These are phyloP conservation scores for Caretta caretta DNA, from an alignment of 2,113 vertebrate species.

Conservation along the genomic window DNA sequence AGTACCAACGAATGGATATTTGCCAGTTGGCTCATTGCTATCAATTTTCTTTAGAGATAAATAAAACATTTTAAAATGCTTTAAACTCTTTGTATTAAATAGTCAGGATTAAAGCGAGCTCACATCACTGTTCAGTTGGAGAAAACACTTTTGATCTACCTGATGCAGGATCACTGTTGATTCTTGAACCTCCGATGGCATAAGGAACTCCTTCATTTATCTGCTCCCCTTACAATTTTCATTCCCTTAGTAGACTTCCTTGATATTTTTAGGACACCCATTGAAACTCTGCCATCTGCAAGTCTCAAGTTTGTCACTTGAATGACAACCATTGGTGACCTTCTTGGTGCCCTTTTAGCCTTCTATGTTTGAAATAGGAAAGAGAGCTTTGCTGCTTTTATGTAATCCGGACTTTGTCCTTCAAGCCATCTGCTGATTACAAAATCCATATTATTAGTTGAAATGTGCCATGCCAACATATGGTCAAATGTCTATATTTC, in stretches of 20 bases:
- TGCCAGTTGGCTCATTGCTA: slow-evolving; percentile 59
- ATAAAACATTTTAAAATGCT: neutral
- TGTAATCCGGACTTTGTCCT: neutral
- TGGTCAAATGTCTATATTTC: slow-evolving; percentile 1
- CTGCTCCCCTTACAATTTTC: neutral
- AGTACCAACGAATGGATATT: slow-evolving; percentile 41
- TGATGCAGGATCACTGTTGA: neutral
- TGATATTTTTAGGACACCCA: neutral
- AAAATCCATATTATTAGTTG: slow-evolving; percentile 17
- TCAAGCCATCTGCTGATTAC: slow-evolving; percentile 19
- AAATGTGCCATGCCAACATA: slow-evolving; percentile 20
- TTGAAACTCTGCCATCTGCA: neutral
- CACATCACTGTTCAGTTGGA: neutral
- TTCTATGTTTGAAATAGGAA: neutral
- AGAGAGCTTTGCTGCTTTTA: neutral
- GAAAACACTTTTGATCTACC: neutral
- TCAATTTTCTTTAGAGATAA: neutral
- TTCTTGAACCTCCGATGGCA: neutral
- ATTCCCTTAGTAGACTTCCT: neutral
- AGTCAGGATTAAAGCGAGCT: neutral
- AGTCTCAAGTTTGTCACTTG: neutral
- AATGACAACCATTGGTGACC: neutral
- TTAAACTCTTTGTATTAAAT: neutral
- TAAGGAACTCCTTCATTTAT: neutral
- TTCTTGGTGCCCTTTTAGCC: neutral